Evolutionary conservation across 2,888 invertebrate genomes (phyloP).

Genomic region (Salticus scenicus): DNA sequence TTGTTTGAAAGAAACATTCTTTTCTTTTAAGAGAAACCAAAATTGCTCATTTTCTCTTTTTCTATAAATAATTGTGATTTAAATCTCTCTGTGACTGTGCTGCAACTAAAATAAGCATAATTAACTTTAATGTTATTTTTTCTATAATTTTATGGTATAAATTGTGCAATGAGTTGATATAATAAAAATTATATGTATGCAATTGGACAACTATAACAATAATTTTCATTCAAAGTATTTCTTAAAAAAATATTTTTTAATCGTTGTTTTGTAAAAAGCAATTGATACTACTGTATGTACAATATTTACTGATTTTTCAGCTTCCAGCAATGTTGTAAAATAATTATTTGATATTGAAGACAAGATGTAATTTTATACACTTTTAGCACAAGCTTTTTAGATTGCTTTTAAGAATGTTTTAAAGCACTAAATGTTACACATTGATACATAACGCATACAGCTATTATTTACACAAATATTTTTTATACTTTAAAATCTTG

Average conservation of each 20-base stretch:
- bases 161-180: too few relatives aligned
- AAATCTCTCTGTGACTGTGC: too few relatives aligned
- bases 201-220: too few relatives aligned
- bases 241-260: neutral
- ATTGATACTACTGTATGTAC: too few relatives aligned
- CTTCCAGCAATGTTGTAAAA: neutral
- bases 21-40: too few relatives aligned
- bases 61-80: too few relatives aligned
- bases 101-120: too few relatives aligned
- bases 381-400: constrained; percentile 1
- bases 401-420: neutral
- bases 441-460: neutral
- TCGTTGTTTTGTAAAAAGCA: neutral
- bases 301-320: neutral
- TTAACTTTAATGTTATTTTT: too few relatives aligned
- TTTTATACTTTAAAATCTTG: neutral
- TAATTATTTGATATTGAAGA: neutral
- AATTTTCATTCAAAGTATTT: neutral
- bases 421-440: neutral
- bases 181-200: too few relatives aligned
- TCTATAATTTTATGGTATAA: too few relatives aligned
- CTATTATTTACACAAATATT: constrained; percentile 5
- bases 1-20: too few relatives aligned
- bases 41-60: too few relatives aligned
- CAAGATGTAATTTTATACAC: neutral